phyloP scores from a whole-genome alignment of 2,888 invertebrate genomes.

The Hedychridium roseum region DNA sequence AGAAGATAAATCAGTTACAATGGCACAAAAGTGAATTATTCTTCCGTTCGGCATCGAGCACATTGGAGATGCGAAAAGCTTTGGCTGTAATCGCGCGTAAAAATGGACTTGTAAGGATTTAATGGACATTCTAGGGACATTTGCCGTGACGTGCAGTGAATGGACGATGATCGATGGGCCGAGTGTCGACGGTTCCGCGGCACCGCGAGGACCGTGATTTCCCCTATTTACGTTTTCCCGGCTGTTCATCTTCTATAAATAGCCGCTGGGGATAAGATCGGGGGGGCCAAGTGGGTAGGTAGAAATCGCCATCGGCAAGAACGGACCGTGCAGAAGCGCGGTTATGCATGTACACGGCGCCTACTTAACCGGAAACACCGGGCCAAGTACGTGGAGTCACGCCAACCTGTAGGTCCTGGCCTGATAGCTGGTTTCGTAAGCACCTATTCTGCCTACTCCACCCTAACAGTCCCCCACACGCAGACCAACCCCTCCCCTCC shows the following conservation, averaged over 20 bases:
- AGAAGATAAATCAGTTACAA: no score
- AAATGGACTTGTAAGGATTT: no score
- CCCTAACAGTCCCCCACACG: no score
- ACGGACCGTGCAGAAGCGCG: background rate
- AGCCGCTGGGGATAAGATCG: conserved; percentile 33
- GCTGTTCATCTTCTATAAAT: conserved; percentile 44
- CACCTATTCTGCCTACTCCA: conserved; percentile 23
- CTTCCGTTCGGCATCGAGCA: no score
- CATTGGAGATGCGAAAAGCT: no score
- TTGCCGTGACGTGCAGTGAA: background rate
- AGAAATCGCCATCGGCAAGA: no score
- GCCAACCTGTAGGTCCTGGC: conserved; percentile 50
- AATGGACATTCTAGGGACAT: no score
- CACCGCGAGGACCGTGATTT: no score
- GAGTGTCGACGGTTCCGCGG: background rate
- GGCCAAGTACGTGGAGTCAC: conserved; percentile 41
- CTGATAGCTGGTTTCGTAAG: conserved; percentile 41
- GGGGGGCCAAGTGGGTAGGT: conserved; percentile 14
- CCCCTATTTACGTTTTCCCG: conserved; percentile 44
- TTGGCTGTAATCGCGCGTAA: no score
- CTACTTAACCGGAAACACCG: conserved; percentile 35
- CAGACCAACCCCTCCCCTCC: conserved; percentile 14
- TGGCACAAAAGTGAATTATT: no score
- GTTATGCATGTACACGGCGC: conserved; percentile 5
- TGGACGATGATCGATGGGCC: conserved; percentile 1